Conservation (phyloP, 2,113 vertebrate species). For the Perca schrenkii region DNA sequence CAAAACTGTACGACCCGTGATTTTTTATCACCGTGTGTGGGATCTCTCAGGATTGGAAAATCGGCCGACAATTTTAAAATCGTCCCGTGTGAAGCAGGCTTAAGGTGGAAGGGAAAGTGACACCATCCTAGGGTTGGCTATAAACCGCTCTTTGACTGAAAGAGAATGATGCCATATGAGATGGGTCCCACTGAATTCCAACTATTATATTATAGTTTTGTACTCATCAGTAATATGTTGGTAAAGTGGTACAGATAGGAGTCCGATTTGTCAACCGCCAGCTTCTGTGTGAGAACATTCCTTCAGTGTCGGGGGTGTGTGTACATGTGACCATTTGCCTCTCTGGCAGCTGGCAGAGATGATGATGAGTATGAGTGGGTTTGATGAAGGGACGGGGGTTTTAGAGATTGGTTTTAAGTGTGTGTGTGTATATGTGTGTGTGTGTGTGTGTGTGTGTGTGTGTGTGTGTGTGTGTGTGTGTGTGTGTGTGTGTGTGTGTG, state of each 20-base stretch:
- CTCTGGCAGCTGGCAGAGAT: constrained; percentile 50
- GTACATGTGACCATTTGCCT: constrained; percentile 11
- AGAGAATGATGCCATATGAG: too few species aligned
- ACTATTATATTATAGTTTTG: too few species aligned
- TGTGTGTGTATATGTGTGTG: constrained; percentile 27
- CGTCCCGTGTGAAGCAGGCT: too few species aligned
- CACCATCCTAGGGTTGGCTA: too few species aligned
- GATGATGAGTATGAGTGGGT: constrained; percentile 47
- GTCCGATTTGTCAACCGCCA: neutral
- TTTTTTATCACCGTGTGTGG: too few species aligned
- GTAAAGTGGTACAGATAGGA: neutral
- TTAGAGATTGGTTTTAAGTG: constrained; percentile 18
- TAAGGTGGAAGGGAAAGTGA: too few species aligned
- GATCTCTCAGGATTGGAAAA: too few species aligned
- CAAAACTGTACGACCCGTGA: too few species aligned
- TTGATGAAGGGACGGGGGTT: constrained; percentile 40
- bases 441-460: constrained; percentile 1
- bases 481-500: neutral
- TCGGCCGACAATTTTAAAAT: too few species aligned
- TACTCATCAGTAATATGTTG: neutral
- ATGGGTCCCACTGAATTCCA: too few species aligned
- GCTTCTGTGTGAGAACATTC: constrained; percentile 32
- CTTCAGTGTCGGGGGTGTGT: constrained; percentile 16
- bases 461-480: constrained; percentile 19
- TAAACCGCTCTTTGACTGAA: too few species aligned